phyloP scores from a whole-genome alignment of 2,113 vertebrate genomes.

The Propithecus coquereli region DNA sequence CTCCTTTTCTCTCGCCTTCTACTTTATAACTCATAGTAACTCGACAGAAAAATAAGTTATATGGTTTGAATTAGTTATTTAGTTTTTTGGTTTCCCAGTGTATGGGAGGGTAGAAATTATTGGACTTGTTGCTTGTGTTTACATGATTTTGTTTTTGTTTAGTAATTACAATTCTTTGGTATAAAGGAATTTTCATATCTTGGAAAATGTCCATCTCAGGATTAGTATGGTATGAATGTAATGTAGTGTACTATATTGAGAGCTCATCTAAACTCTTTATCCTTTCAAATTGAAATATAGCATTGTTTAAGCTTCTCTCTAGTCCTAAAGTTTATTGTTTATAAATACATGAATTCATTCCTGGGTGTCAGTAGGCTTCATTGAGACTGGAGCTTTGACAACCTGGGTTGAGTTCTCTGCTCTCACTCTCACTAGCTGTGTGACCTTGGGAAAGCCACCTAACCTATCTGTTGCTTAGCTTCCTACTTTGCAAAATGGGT shows the following conservation, averaged over 20 bases:
- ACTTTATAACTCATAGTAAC: neutral
- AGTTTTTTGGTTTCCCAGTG: neutral
- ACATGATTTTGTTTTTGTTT: neutral
- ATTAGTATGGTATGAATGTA: neutral
- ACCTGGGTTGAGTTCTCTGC: neutral
- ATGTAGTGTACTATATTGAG: neutral
- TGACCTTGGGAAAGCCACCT: neutral
- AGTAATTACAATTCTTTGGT: neutral
- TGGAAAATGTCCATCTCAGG: neutral
- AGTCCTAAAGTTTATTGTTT: neutral
- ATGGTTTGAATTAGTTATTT: neutral
- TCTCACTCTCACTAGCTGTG: neutral
- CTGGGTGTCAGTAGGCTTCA: neutral
- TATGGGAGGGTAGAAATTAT: neutral
- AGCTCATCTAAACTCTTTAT: neutral
- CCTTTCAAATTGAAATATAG: neutral
- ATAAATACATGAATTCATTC: neutral
- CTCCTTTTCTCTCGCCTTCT: neutral
- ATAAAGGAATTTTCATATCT: neutral
- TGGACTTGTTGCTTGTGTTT: neutral
- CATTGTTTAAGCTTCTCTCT: neutral
- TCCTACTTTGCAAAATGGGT: neutral
- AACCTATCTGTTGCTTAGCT: neutral
- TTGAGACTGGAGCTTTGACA: neutral
- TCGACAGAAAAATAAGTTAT: slow-evolving; percentile 5